Evolutionary conservation across 2,797 vertebrate species (phyloP).

Genomic region (Sternarchorhynchus goeldii): DNA sequence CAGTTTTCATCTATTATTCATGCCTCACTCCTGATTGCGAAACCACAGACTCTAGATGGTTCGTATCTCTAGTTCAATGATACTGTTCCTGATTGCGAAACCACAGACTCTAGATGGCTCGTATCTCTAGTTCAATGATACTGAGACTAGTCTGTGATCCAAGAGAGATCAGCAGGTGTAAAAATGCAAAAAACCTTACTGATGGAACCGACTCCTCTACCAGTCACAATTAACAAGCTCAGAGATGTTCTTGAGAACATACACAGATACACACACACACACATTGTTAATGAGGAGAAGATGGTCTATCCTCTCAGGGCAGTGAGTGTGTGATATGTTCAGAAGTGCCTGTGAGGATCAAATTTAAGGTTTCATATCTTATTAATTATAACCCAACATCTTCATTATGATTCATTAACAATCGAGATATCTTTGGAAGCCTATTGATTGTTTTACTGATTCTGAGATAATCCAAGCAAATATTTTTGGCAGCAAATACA

Average conservation of each 20-base stretch:
- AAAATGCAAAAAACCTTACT: constrained; percentile 6
- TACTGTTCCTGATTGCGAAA: background rate
- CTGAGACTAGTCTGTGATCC: background rate
- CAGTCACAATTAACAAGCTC: constrained; percentile 15
- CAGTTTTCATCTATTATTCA: no score
- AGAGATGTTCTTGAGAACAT: constrained; percentile 5
- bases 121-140: background rate
- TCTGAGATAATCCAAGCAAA: no score
- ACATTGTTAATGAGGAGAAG: constrained; percentile 36
- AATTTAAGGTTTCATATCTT: background rate
- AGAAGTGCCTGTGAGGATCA: background rate
- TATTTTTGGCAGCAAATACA: no score
- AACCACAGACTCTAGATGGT: no score
- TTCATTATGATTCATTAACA: no score
- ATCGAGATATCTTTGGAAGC: no score
- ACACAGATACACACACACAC: background rate
- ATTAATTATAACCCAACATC: no score
- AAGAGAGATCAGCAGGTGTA: background rate
- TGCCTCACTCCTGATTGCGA: no score
- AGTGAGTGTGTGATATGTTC: constrained; percentile 14
- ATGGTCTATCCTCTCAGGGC: constrained; percentile 60
- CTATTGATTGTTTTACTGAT: no score
- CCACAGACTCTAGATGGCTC: background rate
- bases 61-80: background rate
- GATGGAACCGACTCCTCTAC: constrained; percentile 4